Base-by-base conservation (phyloP, 2,888 invertebrate species). In the Dynastes maya region DNA sequence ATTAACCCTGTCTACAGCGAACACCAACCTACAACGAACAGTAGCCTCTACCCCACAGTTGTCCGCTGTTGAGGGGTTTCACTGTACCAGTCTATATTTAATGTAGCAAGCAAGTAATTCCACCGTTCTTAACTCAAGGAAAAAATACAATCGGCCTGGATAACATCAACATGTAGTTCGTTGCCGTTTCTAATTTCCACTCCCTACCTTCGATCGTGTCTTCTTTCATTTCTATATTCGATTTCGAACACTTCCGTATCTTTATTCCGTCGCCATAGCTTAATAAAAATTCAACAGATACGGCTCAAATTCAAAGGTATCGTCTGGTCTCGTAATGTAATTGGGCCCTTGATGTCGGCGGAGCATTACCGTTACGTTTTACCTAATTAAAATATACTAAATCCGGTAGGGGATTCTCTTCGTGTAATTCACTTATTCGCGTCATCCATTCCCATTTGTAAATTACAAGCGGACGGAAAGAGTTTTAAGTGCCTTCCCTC, bases 301-400 rank as follows among this genome's bases (percentile, higher is more conserved):
- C n/a, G 27, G 27, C 61, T 58, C 72, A 45, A 58, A 72, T 72
- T 72, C 72, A 72, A 72, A 72, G 61, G 72, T 61, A 72, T 76
- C 76, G 58, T 27, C 68, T 45, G 37, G 67, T 76, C 68, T 16
- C 32, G 78, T 72, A 78, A 78, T 75, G 78, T 78, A 78, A 78
- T 78, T 78, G 78, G 76, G 78, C 64, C 58, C 78, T 58, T 78
- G 71, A 78, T 61, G 68, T 71, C 77, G 77, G 13, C 71, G 77
- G 70, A 71, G 72, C 77, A 71, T 70, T 78, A 75, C 78, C 55
- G 78, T 78, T 78, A 78, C 78, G 68, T 75, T 78, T 78, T 68
- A 55, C 78, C 78, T 78, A 78, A 78, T 78, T 78, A 78, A 78
- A 78, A 78, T 78, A 78, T 78, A 61, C 76, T 76, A 70, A 78